Evolutionary conservation across 2,888 invertebrate genomes (phyloP).

Genomic region (Brachylomia viminalis): DNA sequence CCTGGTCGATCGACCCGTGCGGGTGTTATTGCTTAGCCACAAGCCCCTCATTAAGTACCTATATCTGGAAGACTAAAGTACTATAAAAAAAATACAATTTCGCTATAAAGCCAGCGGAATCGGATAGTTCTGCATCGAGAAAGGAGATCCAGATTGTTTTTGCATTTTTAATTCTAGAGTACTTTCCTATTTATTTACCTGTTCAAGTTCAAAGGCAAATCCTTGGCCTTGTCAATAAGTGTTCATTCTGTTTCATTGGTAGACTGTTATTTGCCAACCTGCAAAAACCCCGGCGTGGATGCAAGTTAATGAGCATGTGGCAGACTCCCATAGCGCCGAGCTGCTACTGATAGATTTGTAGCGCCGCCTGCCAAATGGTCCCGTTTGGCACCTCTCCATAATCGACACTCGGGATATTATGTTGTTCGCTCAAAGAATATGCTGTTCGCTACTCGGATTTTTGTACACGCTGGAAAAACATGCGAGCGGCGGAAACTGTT

Average conservation of each 20-base stretch:
- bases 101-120: not conserved
- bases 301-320: slow-evolving; percentile 60
- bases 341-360: slow-evolving; percentile 72
- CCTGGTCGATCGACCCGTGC: too few species aligned
- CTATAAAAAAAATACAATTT: not conserved
- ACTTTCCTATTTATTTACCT: not conserved
- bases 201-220: not conserved
- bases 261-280: slow-evolving; percentile 2
- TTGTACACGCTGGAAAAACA: slow-evolving; percentile 61
- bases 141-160: not conserved
- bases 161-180: not conserved
- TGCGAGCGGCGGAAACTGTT: slow-evolving; percentile 34
- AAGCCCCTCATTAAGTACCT: not conserved
- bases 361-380: slow-evolving; percentile 70
- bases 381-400: slow-evolving; percentile 73
- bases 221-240: not conserved
- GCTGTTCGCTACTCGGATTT: slow-evolving; percentile 56
- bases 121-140: not conserved
- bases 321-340: slow-evolving; percentile 38
- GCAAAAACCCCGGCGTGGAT: slow-evolving; percentile 20
- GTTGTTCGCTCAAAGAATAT: slow-evolving; percentile 63
- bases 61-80: too few species aligned
- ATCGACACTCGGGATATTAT: slow-evolving; percentile 58
- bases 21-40: too few species aligned
- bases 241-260: not conserved